Base-by-base conservation (phyloP, 1,140 invertebrate genomes). In the Triops longicaudatus region DNA sequence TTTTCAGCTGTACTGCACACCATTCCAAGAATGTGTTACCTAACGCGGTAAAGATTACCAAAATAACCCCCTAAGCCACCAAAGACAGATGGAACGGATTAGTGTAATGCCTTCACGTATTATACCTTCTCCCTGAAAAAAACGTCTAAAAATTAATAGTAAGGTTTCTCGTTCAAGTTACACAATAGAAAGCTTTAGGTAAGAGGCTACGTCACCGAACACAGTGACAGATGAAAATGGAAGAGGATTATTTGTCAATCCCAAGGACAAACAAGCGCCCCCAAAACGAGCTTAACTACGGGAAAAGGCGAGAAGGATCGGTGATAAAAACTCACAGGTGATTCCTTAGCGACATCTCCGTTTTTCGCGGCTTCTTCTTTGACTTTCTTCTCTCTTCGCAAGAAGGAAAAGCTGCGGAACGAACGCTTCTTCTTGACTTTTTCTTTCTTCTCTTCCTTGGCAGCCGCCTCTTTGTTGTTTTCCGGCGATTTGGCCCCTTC, bases 351-450 rank as follows among this genome's bases (percentile, higher is more conserved):
- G 3, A 81, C 80, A 17, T 80, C 81, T 75, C 81, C 81, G 76
- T 82, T 82, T 73, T 81, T 80, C 37, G 79, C 79, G 72, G 80
- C 80, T 26, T 82, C 81, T 42, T 82, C 81, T 73, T 82, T 82
- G 1, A 78, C 78, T 76, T 82, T 80, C 78, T 82, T 81, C 73
- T 82, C 81, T 77, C 80, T 81, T 37, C 81, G 78, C 41, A 82
- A 78, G 74, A 82, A 82, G 77, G 81, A 81, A 79, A 82, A 81
- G 73, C 78, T 79, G 17, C 81, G 80, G 79, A 82, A 80, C 22
- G 80, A 81, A 41, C 78, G 63, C 77, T 81, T 81, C 78, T 82
- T 82, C 42, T 79, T 76, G 12, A 81, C 81, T 78, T 82, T 82
- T 63, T 81, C 81, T 78, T 82, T 79, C 50, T 79, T 79, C 63